Base-by-base conservation (phyloP, 1,140 invertebrate genomes). In the Sipha flava region DNA sequence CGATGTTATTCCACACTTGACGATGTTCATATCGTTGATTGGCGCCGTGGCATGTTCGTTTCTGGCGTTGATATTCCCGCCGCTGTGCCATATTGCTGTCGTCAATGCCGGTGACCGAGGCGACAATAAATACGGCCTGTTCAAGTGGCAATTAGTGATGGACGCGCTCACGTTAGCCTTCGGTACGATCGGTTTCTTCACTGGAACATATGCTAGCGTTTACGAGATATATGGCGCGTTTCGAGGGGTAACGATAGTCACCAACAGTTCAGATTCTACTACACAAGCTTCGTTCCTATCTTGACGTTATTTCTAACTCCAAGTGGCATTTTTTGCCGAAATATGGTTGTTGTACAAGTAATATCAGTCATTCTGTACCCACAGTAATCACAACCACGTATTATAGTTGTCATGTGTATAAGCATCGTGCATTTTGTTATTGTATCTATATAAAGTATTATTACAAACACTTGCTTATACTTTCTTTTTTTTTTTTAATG, bases 31-130 rank as follows among this genome's bases (percentile, higher is more conserved):
- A 81, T 95, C 95, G 0, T 86, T 97, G 54, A 92, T 97, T 57
- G 96, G 96, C 2, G 94, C 96, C 0, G 87, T 97, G 6, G 93
- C 93, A 84, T 94, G 93, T 81, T 94, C 94, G 34, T 91, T 93
- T 0, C 86, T 97, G 62, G 94, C 95, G 0, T 88, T 98, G 0
- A 88, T 98, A 14, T 93, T 97, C 82, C 96, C 96, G 1, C 93
- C 95, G 2, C 85, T 96, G 18, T 91, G 97, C 59, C 93, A 97
- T 82, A 88, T 95, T 77, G 87, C 92, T 0, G 86, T 90, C 0
- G 85, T 86, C 43, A 18, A 26, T 14, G 18, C 86, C 43, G 26
- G 43, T 14, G 18, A 49, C 23, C 87, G 86, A 79, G 49, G 49
- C 9, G 31, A 45, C 4, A 52, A 21, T 0, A n/a, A n/a, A n/a